phyloP scores from a whole-genome alignment of 2,797 vertebrate genomes.

The Typhlichthys eigenmanni region DNA sequence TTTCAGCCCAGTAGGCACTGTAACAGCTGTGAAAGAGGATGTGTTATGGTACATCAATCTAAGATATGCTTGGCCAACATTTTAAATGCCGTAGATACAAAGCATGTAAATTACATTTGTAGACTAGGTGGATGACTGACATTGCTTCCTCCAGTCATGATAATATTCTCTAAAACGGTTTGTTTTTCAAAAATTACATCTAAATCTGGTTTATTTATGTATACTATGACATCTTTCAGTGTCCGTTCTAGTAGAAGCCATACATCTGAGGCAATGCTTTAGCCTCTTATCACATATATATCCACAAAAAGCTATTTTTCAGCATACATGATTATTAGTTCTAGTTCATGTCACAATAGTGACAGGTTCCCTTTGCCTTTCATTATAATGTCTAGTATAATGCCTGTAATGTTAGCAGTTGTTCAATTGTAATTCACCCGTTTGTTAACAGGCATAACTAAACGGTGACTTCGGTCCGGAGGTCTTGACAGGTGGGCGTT shows the following conservation, averaged over 20 bases:
- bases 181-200: constrained; percentile 36
- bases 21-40: constrained; percentile 43
- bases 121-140: constrained; percentile 32
- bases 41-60: constrained; percentile 40
- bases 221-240: constrained; percentile 33
- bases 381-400: background rate
- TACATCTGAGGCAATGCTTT: constrained; percentile 10
- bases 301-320: too few relatives aligned
- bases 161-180: constrained; percentile 28
- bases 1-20: constrained; percentile 43
- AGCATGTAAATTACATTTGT: constrained; percentile 38
- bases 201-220: constrained; percentile 18
- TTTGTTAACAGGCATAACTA: constrained; percentile 38
- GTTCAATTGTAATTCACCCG: constrained; percentile 34
- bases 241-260: constrained; percentile 29
- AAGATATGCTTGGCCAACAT: constrained; percentile 37
- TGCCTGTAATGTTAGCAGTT: constrained; percentile 18
- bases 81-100: constrained; percentile 48
- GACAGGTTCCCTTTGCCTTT: constrained; percentile 9
- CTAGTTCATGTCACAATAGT: constrained; percentile 7
- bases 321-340: constrained; percentile 10
- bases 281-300: too few relatives aligned
- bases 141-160: constrained; percentile 11
- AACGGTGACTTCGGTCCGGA: constrained; percentile 12
- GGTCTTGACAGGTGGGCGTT: constrained; percentile 51